These are phyloP conservation scores for Epinotia ramella DNA, from an alignment of 2,888 invertebrate genomes.

Conservation along the genomic window DNA sequence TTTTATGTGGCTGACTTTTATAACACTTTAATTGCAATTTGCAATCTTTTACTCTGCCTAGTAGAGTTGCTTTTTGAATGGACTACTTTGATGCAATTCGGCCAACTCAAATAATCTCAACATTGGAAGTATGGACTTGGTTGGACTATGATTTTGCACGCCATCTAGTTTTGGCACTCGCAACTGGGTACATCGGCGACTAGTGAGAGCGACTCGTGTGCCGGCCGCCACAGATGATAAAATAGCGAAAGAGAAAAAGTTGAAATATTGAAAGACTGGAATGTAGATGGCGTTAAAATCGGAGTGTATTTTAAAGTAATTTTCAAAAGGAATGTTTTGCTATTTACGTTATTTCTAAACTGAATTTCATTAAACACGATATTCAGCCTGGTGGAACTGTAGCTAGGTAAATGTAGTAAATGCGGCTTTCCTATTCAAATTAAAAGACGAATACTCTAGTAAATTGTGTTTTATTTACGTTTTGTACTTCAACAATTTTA, in stretches of 20 bases:
- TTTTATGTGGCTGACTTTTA: too few relatives aligned
- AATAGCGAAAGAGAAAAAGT: not conserved
- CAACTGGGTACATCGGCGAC: not conserved
- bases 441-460: constrained; percentile 75
- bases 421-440: constrained; percentile 48
- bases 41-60: too few relatives aligned
- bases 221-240: not conserved
- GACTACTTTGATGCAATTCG: too few relatives aligned
- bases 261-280: not conserved
- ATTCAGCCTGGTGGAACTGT: not conserved
- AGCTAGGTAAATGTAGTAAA: not conserved
- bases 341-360: too few relatives aligned
- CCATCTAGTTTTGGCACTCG: not conserved
- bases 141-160: not conserved
- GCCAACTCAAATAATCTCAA: too few relatives aligned
- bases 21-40: too few relatives aligned
- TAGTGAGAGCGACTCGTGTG: not conserved
- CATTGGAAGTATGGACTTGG: not conserved
- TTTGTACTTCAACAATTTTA: constrained; percentile 80
- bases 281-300: constrained; percentile 10
- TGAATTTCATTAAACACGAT: too few relatives aligned
- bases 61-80: too few relatives aligned
- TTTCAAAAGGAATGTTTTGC: not conserved
- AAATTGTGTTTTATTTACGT: constrained; percentile 75
- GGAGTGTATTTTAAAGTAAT: not conserved